Conservation (phyloP, 2,888 invertebrate genomes). For the Panzeria rudis region DNA sequence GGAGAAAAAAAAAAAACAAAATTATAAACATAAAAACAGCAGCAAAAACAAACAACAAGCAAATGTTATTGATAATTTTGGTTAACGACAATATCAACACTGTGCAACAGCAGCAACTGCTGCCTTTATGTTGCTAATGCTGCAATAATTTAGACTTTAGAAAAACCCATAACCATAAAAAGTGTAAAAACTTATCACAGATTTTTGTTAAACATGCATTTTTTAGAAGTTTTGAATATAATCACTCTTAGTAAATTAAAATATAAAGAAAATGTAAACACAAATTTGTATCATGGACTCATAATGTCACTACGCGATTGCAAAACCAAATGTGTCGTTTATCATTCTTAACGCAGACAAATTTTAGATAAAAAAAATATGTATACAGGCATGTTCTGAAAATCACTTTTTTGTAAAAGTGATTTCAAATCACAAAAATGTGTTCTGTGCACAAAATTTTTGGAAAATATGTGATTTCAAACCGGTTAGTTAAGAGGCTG, state of each 20-base stretch:
- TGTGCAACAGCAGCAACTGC: conserved; percentile 23
- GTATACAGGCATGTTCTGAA: no score
- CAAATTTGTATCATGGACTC: neutral
- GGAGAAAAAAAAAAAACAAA: conserved; percentile 4
- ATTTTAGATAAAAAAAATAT: neutral
- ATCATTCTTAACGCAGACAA: neutral
- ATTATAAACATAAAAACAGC: conserved; percentile 32
- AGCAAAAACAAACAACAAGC: conserved; percentile 21
- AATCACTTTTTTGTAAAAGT: no score
- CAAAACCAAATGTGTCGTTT: neutral
- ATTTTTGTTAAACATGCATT: conserved; percentile 55
- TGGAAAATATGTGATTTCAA: no score
- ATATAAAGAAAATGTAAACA: conserved; percentile 6
- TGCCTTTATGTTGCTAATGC: conserved; percentile 35
- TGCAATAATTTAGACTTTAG: conserved; percentile 48
- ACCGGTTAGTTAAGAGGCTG: no score
- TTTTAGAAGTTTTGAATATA: conserved; percentile 53
- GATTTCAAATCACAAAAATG: no score
- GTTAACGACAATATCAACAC: conserved; percentile 49
- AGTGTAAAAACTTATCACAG: conserved; percentile 62
- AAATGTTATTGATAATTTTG: conserved; percentile 50
- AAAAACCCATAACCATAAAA: conserved; percentile 42
- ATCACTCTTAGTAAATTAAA: conserved; percentile 29
- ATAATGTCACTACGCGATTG: neutral
- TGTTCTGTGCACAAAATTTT: no score